A percentile compares a stretch with the other conserved stretches of the same genome.
Evolutionary conservation across 2,797 vertebrate genomes (phyloP).

Genomic region (Melanotaenia pygmaea): DNA sequence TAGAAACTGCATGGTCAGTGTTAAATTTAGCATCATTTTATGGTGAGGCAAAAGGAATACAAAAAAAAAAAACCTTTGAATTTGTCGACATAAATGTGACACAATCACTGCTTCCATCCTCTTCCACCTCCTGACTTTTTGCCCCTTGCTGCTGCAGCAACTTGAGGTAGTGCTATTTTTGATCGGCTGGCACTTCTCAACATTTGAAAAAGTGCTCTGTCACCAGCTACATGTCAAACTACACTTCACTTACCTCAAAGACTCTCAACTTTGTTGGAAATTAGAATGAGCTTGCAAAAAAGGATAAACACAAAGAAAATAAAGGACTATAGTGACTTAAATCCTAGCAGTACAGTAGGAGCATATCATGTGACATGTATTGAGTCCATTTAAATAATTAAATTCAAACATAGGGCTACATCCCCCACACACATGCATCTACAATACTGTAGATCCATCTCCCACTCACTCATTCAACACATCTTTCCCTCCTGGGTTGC

Average conservation of each 20-base stretch:
- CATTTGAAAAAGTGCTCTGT: slow-evolving; percentile 67
- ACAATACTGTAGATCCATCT: slow-evolving; percentile 74
- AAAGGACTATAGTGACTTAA: slow-evolving; percentile 43
- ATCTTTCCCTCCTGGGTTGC: slow-evolving; percentile 82
- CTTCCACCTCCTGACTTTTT: slow-evolving; percentile 54
- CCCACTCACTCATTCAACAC: slow-evolving; percentile 82
- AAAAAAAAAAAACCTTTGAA: slow-evolving; percentile 44
- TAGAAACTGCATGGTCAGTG: slow-evolving; percentile 66
- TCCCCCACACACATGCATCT: slow-evolving; percentile 74
- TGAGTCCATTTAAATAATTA: slow-evolving; percentile 72
- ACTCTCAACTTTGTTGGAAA: slow-evolving; percentile 31
- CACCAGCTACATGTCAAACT: slow-evolving; percentile 65
- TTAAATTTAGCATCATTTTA: slow-evolving; percentile 76
- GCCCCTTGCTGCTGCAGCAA: slow-evolving; percentile 62
- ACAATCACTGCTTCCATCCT: slow-evolving; percentile 43
- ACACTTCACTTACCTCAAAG: slow-evolving; percentile 57
- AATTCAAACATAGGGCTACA: slow-evolving; percentile 78
- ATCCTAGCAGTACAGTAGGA: slow-evolving; percentile 46
- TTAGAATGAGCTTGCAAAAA: slow-evolving; percentile 25
- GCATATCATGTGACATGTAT: slow-evolving; percentile 60
- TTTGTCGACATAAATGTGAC: slow-evolving; percentile 78
- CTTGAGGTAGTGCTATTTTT: slow-evolving; percentile 63
- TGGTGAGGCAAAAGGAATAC: slow-evolving; percentile 40
- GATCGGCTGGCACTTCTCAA: slow-evolving; percentile 45
- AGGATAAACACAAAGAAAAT: slow-evolving; percentile 38